Evolutionary conservation across 2,797 vertebrate species (phyloP).

Genomic region (Danionella dracula): DNA sequence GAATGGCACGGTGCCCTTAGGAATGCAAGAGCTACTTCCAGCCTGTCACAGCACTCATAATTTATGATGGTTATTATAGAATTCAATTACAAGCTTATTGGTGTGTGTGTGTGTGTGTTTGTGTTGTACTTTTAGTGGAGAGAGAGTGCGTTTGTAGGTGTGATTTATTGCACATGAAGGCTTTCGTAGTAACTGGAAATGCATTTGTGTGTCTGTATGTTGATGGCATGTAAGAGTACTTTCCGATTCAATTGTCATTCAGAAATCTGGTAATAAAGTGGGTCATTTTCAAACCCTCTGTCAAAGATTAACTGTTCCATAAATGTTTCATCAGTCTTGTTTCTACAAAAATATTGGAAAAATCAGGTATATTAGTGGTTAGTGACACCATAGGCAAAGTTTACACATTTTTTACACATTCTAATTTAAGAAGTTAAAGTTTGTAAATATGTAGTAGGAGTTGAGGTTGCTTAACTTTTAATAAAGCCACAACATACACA

Average conservation of each 20-base stretch:
- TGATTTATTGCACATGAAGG: neutral
- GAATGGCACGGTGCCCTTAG: constrained; percentile 31
- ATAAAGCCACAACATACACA: too few relatives aligned
- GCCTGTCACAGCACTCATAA: constrained; percentile 32
- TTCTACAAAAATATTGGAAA: too few relatives aligned
- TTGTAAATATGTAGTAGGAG: too few relatives aligned
- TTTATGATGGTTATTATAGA: constrained; percentile 53
- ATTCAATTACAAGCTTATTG: constrained; percentile 52
- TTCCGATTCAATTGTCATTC: neutral
- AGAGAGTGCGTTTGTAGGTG: constrained; percentile 2
- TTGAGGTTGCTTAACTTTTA: too few relatives aligned
- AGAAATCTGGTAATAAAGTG: neutral
- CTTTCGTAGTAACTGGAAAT: neutral
- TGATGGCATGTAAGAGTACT: neutral
- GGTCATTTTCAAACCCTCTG: neutral
- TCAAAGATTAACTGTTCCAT: neutral
- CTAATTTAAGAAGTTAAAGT: too few relatives aligned
- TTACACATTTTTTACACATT: too few relatives aligned
- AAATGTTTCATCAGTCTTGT: too few relatives aligned
- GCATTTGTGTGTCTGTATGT: neutral
- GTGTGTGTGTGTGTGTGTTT: constrained; percentile 8
- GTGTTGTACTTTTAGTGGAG: neutral
- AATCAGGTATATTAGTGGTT: too few relatives aligned
- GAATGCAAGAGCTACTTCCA: constrained; percentile 21
- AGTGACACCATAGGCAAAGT: too few relatives aligned